A percentile compares a stretch with the other conserved stretches of the same genome.
Evolutionary conservation across 2,797 vertebrate genomes (phyloP).

Genomic region (Passerculus sandwichensis): DNA sequence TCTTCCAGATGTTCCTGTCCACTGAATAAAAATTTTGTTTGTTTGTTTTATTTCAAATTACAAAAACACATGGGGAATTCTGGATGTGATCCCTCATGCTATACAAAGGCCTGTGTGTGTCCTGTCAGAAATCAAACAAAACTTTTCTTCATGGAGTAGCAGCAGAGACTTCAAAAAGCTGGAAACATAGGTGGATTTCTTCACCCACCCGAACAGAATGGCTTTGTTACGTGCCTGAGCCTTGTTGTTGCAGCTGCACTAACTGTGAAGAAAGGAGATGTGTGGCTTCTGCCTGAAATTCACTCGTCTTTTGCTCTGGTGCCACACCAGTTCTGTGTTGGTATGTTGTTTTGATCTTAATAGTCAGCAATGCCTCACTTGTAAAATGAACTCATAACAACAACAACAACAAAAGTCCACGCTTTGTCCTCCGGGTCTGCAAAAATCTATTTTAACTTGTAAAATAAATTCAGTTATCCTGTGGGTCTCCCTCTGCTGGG

Average conservation of each 20-base stretch:
- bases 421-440: not conserved
- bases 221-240: not conserved
- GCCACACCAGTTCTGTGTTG: not conserved
- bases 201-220: not conserved
- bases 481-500: rapidly evolving
- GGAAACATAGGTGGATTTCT: conserved; percentile 47
- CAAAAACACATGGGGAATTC: conserved; percentile 34
- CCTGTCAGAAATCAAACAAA: conserved; percentile 49
- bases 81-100: not conserved
- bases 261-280: not conserved
- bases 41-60: conserved; percentile 54
- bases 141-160: conserved; percentile 9
- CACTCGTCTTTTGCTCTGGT: not conserved
- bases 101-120: conserved; percentile 39
- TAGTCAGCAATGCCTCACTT: not conserved
- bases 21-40: conserved; percentile 49
- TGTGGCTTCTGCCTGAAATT: not conserved
- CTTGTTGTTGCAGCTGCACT: conserved; percentile 54
- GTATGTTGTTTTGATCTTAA: not conserved
- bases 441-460: not conserved
- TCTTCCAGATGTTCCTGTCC: conserved; percentile 67
- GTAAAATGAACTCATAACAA: not conserved
- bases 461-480: not conserved
- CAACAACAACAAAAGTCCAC: not conserved
- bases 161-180: conserved; percentile 25